phyloP scores from a whole-genome alignment of 2,113 vertebrate species.

The Podocnemis expansa region DNA sequence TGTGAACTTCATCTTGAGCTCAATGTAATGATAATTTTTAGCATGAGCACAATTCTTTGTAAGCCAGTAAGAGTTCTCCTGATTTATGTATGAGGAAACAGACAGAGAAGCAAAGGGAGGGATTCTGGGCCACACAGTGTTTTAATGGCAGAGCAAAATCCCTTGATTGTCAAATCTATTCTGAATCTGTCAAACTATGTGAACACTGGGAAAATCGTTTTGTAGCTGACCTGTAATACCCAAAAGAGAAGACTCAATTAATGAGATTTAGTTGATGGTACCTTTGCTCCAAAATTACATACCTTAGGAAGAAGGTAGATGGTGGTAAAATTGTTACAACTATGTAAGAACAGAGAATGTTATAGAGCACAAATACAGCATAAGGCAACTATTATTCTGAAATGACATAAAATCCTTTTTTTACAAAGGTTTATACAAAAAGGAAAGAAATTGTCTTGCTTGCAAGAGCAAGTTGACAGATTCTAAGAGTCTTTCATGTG shows the following conservation, averaged over 20 bases:
- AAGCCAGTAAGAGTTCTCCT: neutral
- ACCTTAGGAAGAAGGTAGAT: neutral
- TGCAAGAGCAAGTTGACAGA: conserved; percentile 18
- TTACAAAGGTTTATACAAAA: conserved; percentile 48
- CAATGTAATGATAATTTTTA: neutral
- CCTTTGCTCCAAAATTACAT: neutral
- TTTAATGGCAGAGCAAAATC: neutral
- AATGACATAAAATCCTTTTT: neutral
- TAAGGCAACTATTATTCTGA: neutral
- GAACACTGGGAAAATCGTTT: neutral
- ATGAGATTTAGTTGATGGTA: neutral
- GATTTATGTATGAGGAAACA: neutral
- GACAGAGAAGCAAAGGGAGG: neutral
- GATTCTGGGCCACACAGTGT: neutral
- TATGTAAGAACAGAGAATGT: fast-evolving
- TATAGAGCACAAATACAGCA: neutral
- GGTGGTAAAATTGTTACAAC: neutral
- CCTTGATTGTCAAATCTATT: neutral
- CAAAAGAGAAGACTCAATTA: neutral
- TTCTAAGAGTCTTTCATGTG: conserved; percentile 25
- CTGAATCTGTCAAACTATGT: neutral
- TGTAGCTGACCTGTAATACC: neutral
- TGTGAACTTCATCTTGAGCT: neutral
- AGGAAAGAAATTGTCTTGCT: conserved; percentile 36
- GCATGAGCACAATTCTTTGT: neutral